Percentiles rank a stretch among this genome's conserved stretches.
Conservation (phyloP, 2,797 vertebrate species). For the Microcaecilia unicolor region DNA sequence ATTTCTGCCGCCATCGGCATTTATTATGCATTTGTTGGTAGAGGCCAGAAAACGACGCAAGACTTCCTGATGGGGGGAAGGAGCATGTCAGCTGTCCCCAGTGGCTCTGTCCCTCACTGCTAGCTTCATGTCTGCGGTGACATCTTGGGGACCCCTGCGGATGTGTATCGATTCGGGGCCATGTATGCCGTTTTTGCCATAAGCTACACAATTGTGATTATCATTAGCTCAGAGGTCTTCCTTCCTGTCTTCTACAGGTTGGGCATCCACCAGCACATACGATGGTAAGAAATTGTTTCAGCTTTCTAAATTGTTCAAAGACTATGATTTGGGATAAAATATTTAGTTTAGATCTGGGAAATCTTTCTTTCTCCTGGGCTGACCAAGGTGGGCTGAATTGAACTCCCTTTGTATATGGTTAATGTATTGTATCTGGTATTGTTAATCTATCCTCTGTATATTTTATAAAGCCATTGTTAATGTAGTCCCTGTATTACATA, state of each 20-base stretch:
- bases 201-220: constrained; percentile 45
- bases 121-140: constrained; percentile 74
- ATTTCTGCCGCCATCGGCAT: constrained; percentile 59
- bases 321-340: too few species aligned
- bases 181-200: constrained; percentile 41
- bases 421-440: too few species aligned
- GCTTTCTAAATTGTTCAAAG: too few species aligned
- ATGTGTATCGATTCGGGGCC: constrained; percentile 64
- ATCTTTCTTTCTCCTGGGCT: too few species aligned
- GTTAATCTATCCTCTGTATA: too few species aligned
- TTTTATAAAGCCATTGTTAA: too few species aligned
- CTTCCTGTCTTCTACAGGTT: constrained; percentile 70
- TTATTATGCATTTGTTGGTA: constrained; percentile 51
- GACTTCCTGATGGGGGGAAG: constrained; percentile 64
- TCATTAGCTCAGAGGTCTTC: constrained; percentile 60
- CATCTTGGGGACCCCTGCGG: constrained; percentile 63
- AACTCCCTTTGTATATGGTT: too few species aligned
- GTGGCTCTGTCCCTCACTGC: constrained; percentile 66
- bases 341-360: too few species aligned
- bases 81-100: constrained; percentile 53
- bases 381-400: too few species aligned
- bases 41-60: constrained; percentile 31
- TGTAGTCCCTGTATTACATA: too few species aligned
- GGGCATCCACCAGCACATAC: constrained; percentile 62
- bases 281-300: too few species aligned